Conservation (phyloP, 2,797 vertebrate genomes). For the Pachyuromys duprasi region DNA sequence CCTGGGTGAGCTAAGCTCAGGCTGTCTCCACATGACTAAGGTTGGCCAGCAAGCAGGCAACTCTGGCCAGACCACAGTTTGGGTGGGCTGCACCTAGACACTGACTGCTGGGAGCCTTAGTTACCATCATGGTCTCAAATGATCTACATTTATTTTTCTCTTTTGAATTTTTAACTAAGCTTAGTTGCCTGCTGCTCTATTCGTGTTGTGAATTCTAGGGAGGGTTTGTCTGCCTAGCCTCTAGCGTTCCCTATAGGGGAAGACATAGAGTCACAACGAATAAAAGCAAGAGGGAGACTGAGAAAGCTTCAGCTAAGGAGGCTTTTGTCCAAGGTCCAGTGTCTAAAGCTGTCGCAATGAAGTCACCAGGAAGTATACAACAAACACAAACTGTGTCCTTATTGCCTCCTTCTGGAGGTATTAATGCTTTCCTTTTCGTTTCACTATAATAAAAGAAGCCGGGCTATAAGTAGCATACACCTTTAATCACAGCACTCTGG, state of each 20-base stretch:
- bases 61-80: slow-evolving; percentile 21
- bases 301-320: background rate
- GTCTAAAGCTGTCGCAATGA: background rate
- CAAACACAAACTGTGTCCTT: background rate
- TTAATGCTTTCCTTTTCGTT: background rate
- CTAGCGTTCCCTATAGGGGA: background rate
- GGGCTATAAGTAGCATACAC: too few relatives aligned
- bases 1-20: too few relatives aligned
- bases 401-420: background rate
- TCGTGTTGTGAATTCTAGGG: background rate
- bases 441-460: background rate
- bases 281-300: background rate
- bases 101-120: slow-evolving; percentile 27
- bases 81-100: slow-evolving; percentile 58
- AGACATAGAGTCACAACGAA: background rate
- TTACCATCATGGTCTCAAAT: slow-evolving; percentile 19
- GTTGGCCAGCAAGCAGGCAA: slow-evolving; percentile 23
- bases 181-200: background rate
- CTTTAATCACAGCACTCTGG: background rate
- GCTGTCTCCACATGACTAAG: slow-evolving; percentile 60
- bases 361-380: background rate
- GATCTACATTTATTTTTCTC: background rate
- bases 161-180: background rate
- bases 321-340: slow-evolving; percentile 20
- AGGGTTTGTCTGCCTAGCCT: background rate